Evolutionary conservation across 1,140 invertebrate genomes (phyloP), one percentile per base, ranked within the genome.

Genomic region (Cheumatopsyche charites): DNA sequence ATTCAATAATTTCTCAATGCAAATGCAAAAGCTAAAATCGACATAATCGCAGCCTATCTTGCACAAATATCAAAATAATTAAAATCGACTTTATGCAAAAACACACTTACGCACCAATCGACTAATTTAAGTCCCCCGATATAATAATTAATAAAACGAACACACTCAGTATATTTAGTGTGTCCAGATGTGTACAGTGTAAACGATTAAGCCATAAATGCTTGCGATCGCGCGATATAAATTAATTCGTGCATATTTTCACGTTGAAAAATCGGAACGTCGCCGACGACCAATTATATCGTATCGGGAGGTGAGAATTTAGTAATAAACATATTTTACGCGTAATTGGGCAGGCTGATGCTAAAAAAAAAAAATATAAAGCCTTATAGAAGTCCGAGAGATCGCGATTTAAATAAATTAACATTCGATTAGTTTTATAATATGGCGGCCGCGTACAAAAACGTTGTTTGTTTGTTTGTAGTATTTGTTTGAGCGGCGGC

Each of bases 401-500:
- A 36, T 19, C 23, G 55, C 55, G 55, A 58, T 58, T 58, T 58
- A 58, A 58, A 58, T 58, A 58, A 58, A 58, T 58, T 58, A 58
- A 58, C 55, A 58, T 58, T 58, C 55, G 55, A 58, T 58, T 58
- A 58, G 55, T 19, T 26, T 25, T 58, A 26, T 58, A 58, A 58
- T 58, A 23, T 26, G 55, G 55, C 55, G 55, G 55, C 55, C 23
- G 15, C 43, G 43, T 19, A 21, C 55, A 25, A n/a, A 58, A 58
- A 26, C 55, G 55, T 58, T 58, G 55, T 58, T 58, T 58, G 25
- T 36, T 4, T n/a, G n/a, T n/a, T n/a, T n/a, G n/a, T n/a, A n/a
- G n/a, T 58, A 58, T 58, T 58, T 58, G 55, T 58, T 21, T 23
- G 25, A 58, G 17, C 55, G 49, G 19, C 49, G 55, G 55, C 3